Base-by-base conservation (phyloP, 2,113 vertebrate species). In the Pluvialis apricaria region DNA sequence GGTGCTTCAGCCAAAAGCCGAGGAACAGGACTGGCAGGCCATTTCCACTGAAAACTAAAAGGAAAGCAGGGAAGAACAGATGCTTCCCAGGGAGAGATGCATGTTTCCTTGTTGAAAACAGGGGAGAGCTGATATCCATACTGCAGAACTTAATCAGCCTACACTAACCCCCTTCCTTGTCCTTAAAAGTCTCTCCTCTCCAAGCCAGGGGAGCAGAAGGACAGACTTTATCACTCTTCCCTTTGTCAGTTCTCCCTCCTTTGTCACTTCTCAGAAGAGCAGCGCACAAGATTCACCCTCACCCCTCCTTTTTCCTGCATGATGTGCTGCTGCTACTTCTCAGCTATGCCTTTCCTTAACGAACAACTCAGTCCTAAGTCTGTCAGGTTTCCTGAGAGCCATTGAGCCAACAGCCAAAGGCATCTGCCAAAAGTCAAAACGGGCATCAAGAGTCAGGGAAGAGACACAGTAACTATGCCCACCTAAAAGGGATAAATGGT, bases 1-100 rank as follows among this genome's bases (percentile, higher is more conserved):
- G 71, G 82, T 92, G 82, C 90, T 92, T 88, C 88, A 96, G 92
- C 91, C 95, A 96, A 92, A 94, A 94, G 55, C 68, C 65, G 62
- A 84, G 60, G 49, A 93, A 96, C 28, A 92, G 86, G 91, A 93
- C 82, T 94, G 95, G 72, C 88, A 95, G 94, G 58, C 82, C 91
- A 83, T 49, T 92, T 95, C 92, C 76, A 68, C 83, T 78, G 47
- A 28, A 96, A 96, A 55, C 70, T 87, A 28, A 57, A 86, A 94
- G 60, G 47, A 83, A 86, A 84, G 45, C 72, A 78, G 22, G 22
- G 72, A 88, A 96, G 77, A 92, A 94, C 69, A 86, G 91, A 97
- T 71, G 89, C 91, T 82, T 95, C 54, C 36, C 42, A 84, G 34
- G n/a, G 60, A 96, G 76, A 88, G 52, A 82, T 17, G 45, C 14